Evolutionary conservation across 1,140 invertebrate species (phyloP).

Genomic region (Agrilus planipennis): DNA sequence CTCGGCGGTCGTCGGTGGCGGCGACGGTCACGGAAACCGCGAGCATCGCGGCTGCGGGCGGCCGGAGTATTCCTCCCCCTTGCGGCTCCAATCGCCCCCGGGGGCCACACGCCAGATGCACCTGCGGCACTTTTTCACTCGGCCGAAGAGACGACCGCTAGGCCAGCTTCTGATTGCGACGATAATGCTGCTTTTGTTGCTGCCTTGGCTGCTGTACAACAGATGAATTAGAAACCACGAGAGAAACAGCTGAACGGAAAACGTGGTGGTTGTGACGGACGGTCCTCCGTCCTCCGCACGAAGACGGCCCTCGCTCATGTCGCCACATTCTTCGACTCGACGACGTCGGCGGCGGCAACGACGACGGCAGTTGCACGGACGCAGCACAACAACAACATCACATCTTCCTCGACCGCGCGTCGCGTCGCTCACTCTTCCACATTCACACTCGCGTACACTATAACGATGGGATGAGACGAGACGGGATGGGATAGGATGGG

Average conservation of each 20-base stretch:
- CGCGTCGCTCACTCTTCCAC: conserved; percentile 8
- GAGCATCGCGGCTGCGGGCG: conserved; percentile 36
- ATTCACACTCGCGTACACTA: conserved; percentile 11
- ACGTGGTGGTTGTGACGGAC: too few species aligned
- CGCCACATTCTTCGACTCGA: too few species aligned
- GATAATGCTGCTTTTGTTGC: too few species aligned
- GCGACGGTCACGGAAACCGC: conserved; percentile 34
- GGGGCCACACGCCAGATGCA: conserved; percentile 28
- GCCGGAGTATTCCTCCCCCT: conserved; percentile 33
- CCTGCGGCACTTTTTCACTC: conserved; percentile 22
- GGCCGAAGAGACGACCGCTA: conserved; percentile 31
- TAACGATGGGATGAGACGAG: too few species aligned
- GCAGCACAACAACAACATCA: conserved; percentile 4
- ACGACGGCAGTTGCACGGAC: not conserved
- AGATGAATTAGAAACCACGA: too few species aligned
- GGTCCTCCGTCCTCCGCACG: too few species aligned
- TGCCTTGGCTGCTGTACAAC: too few species aligned
- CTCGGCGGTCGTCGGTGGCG: conserved; percentile 36
- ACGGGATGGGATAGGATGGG: conserved; percentile 5
- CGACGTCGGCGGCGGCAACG: conserved; percentile 7
- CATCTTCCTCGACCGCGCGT: conserved; percentile 9
- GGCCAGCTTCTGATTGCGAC: conserved; percentile 17
- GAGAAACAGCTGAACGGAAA: too few species aligned
- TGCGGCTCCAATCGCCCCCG: conserved; percentile 31
- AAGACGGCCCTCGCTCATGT: too few species aligned